phyloP scores from a whole-genome alignment of 2,888 invertebrate genomes.

The Dynastes hyllus region DNA sequence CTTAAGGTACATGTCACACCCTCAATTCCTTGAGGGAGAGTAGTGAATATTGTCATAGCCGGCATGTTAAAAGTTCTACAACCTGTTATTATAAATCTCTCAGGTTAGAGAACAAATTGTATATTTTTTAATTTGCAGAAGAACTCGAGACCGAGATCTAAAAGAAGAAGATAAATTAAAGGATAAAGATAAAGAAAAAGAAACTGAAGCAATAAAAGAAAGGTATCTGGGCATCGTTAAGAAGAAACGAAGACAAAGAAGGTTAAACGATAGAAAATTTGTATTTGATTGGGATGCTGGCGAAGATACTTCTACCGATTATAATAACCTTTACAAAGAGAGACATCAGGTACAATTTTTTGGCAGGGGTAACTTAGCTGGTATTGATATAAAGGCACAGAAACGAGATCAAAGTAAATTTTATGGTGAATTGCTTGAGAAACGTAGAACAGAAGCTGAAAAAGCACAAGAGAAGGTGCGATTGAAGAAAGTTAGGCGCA shows the following conservation, averaged over 20 bases:
- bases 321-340: slow-evolving; percentile 97
- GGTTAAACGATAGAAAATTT: slow-evolving; percentile 98
- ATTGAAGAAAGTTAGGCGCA: slow-evolving; percentile 92
- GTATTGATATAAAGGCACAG: slow-evolving; percentile 97
- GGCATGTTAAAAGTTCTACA: too few species aligned
- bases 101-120: too few species aligned
- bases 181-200: slow-evolving; percentile 91
- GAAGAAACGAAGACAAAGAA: slow-evolving; percentile 92
- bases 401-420: slow-evolving; percentile 97
- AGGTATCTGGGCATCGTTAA: slow-evolving; percentile 95
- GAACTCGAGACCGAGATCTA: slow-evolving; percentile 71
- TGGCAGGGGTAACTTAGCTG: slow-evolving; percentile 97
- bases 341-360: slow-evolving; percentile 98
- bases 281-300: slow-evolving; percentile 99
- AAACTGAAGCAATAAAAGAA: slow-evolving; percentile 96
- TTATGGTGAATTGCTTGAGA: slow-evolving; percentile 96
- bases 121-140: slow-evolving; percentile 31
- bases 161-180: slow-evolving; percentile 75
- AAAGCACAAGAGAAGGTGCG: slow-evolving; percentile 97
- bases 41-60: too few species aligned
- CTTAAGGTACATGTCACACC: too few species aligned
- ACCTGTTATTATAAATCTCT: too few species aligned
- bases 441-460: slow-evolving; percentile 95
- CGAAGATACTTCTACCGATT: slow-evolving; percentile 98
- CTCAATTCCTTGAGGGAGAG: too few species aligned